Base-by-base conservation (phyloP, 2,888 invertebrate species). In the Mechanitis mazaeus region DNA sequence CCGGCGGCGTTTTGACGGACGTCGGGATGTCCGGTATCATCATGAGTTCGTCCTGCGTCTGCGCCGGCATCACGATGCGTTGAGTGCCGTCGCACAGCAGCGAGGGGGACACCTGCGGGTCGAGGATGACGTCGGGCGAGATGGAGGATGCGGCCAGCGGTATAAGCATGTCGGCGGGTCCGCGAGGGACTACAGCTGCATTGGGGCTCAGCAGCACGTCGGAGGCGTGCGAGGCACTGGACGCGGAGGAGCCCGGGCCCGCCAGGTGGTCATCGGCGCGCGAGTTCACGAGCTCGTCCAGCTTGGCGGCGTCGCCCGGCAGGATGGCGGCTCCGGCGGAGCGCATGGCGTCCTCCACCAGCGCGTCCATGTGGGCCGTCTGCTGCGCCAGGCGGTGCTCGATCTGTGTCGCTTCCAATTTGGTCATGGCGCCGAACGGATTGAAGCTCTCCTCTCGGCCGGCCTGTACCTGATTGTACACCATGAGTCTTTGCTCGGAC, bases 41-140 rank as follows among this genome's bases (percentile, higher is more conserved):
- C 83, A 85, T 82, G 38, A 85, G 81, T 47, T 84, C 84, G 57
- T 83, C 84, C 70, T 78, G 83, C 47, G 76, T n/a, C 1, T 74
- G 54, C 2, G 76, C 0, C 3, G 80, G 77, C 67, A 79, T 62
- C 55, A 75, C 80, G 54, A 80, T 75, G 59, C 80, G 76, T 64
- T 76, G 80, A 2, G 68, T 58, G 63, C 56, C 64, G 55, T 84
- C 83, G 74, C 81, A 81, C 11, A 94, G 90, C 78, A 93, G 80
- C 68, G 91, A 91, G 0, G 93, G 93, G 0, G 93, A 92, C 62
- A 93, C 89, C 59, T 91, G 91, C 5, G 92, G 86, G 81, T 93
- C 92, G 68, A 94, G 84, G 64, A 94, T 93, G 31, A 92, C 91
- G 66, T 93, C 93, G 1, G 92, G 85, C 0, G 91, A 83, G 9